Conservation (phyloP, 1,140 invertebrate species). For the Drosophila quadrilineata region DNA sequence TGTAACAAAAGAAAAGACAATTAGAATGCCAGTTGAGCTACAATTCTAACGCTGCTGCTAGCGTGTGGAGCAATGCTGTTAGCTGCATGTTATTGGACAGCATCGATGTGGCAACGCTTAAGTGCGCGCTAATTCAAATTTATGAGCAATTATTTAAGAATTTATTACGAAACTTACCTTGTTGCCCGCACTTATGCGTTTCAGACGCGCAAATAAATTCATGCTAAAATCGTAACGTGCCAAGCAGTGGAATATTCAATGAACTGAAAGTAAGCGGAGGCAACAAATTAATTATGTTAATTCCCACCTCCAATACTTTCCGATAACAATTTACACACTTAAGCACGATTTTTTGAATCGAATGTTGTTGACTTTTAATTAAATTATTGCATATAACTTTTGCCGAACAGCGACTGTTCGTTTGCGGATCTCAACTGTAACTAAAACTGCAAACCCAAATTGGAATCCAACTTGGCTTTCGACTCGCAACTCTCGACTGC, state of each 20-base stretch:
- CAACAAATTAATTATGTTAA: neutral
- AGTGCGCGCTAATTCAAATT: neutral
- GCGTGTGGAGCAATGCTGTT: conserved; percentile 1
- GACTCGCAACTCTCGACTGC: conserved; percentile 6
- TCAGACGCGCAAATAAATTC: conserved; percentile 56
- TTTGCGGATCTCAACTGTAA: conserved; percentile 30
- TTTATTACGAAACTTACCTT: conserved; percentile 35
- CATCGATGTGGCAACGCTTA: conserved; percentile 12
- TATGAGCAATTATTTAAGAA: neutral
- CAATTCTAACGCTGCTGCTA: neutral
- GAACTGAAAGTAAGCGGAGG: no score
- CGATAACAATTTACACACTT: neutral
- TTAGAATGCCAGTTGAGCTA: no score
- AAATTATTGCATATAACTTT: neutral
- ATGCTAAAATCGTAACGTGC: no score
- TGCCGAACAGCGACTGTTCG: conserved; percentile 20
- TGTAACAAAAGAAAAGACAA: conserved; percentile 14
- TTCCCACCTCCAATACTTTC: no score
- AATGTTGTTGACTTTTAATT: neutral
- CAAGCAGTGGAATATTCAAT: no score
- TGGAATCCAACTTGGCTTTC: conserved; percentile 18
- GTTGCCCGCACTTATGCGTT: conserved; percentile 33
- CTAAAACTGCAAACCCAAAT: conserved; percentile 48
- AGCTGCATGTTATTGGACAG: neutral
- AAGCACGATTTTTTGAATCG: no score